Evolutionary conservation across 2,888 invertebrate genomes (phyloP).

Genomic region (Chrysina gloriosa): DNA sequence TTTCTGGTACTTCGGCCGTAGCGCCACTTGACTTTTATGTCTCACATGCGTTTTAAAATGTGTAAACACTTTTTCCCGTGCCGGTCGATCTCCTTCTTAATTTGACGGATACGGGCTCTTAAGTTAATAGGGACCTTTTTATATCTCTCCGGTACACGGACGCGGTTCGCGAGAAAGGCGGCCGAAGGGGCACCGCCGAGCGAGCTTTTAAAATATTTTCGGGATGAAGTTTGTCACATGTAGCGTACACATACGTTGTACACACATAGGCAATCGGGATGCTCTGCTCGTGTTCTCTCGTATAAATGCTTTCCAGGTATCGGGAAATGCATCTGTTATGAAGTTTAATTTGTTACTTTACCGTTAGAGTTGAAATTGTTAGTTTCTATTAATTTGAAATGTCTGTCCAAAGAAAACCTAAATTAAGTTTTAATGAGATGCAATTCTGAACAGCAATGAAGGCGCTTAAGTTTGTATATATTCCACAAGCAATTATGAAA

Average conservation of each 20-base stretch:
- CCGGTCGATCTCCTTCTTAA: conserved; percentile 41
- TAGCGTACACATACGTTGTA: neutral
- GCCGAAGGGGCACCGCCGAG: conserved; percentile 18
- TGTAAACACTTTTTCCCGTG: conserved; percentile 49
- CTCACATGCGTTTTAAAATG: conserved; percentile 49
- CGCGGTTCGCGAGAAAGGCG: conserved; percentile 30
- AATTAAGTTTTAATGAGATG: too few species aligned
- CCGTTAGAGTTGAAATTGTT: too few species aligned
- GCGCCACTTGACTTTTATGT: conserved; percentile 52
- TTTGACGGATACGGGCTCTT: conserved; percentile 52
- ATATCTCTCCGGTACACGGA: conserved; percentile 21
- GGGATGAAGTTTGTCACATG: conserved; percentile 19
- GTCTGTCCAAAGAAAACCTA: too few species aligned
- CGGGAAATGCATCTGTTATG: too few species aligned
- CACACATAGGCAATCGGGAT: neutral
- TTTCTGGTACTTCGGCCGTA: conserved; percentile 39
- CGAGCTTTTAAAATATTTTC: conserved; percentile 36
- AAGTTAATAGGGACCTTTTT: conserved; percentile 49
- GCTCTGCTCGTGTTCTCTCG: too few species aligned
- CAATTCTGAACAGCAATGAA: too few species aligned
- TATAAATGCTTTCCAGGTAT: too few species aligned
- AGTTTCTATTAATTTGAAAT: too few species aligned
- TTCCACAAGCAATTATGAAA: too few species aligned
- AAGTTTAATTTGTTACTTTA: too few species aligned
- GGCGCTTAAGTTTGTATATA: too few species aligned